Percentiles rank a stretch among this genome's conserved stretches.
These are phyloP conservation scores for Drosophila villosipedis DNA, from an alignment of 2,888 invertebrate species.

Conservation along the genomic window DNA sequence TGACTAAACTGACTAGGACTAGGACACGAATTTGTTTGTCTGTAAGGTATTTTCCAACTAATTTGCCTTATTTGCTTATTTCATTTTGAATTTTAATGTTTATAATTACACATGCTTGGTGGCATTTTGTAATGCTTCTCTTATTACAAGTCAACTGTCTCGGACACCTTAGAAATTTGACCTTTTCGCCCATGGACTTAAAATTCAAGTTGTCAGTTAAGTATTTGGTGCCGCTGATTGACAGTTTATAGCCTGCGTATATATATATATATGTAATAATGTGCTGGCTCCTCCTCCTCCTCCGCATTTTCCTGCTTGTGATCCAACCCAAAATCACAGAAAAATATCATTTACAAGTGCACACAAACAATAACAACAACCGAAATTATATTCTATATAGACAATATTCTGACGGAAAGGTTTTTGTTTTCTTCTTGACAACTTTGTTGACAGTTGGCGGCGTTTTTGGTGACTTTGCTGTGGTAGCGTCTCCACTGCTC, in stretches of 20 bases:
- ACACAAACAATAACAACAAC: conserved; percentile 11
- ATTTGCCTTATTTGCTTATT: not conserved
- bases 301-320: too few relatives aligned
- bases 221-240: conserved; percentile 12
- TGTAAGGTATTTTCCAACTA: not conserved
- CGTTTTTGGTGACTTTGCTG: conserved; percentile 37
- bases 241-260: conserved; percentile 12
- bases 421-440: conserved; percentile 37
- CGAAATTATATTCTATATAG: conserved; percentile 35
- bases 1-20: not conserved
- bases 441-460: conserved; percentile 47
- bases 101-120: not conserved
- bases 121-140: not conserved
- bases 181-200: not conserved
- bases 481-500: conserved; percentile 3
- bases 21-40: not conserved
- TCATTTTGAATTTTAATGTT: not conserved
- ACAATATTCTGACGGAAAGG: conserved; percentile 35
- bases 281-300: not conserved
- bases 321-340: conserved; percentile 6
- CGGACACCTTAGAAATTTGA: not conserved
- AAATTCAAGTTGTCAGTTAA: not conserved
- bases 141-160: not conserved
- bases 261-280: conserved; percentile 8
- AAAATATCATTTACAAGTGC: conserved; percentile 25